phyloP scores from a whole-genome alignment of 2,113 vertebrate genomes.

The Pachyramphus minor region DNA sequence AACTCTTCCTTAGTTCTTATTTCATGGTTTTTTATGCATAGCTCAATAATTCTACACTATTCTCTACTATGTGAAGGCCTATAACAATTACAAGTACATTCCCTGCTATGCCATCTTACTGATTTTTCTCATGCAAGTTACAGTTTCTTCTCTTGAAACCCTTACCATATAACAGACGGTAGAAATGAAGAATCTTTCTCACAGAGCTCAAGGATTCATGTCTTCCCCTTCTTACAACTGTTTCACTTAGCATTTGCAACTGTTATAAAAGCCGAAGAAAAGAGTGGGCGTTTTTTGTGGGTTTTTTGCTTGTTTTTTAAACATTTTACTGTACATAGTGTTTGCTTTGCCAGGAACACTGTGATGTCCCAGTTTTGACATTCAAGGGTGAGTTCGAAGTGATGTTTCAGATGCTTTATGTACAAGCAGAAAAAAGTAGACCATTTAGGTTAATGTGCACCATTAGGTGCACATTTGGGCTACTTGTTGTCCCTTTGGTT shows the following conservation, averaged over 20 bases:
- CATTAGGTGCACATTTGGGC: no score
- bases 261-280: neutral
- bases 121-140: neutral
- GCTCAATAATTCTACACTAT: neutral
- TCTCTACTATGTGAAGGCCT: neutral
- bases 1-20: neutral
- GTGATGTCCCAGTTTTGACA: neutral
- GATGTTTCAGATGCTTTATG: neutral
- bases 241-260: neutral
- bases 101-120: neutral
- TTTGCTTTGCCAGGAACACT: neutral
- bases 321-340: neutral
- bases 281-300: accelerated
- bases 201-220: neutral
- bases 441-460: neutral
- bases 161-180: neutral
- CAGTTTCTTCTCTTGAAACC: neutral
- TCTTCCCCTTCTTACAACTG: neutral
- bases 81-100: neutral
- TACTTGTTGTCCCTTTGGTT: no score
- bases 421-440: neutral
- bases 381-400: neutral
- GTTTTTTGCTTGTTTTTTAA: neutral
- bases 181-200: neutral
- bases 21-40: neutral